These are phyloP conservation scores for Microcebus ravelobensis DNA, from an alignment of 2,113 vertebrate genomes.

Conservation along the genomic window DNA sequence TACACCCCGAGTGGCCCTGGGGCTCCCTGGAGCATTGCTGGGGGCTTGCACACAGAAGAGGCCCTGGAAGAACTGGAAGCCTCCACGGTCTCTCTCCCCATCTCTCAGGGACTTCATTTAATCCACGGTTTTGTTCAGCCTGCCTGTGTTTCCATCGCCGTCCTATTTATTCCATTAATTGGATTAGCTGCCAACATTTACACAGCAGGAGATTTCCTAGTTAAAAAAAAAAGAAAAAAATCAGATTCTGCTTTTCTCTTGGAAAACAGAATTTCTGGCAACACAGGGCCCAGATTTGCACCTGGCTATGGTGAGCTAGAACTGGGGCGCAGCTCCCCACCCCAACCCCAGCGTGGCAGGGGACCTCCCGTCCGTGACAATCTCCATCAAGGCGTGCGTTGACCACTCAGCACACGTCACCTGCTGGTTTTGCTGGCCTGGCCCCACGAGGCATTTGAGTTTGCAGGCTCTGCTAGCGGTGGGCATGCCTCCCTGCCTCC, in stretches of 20 bases:
- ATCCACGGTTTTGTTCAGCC: neutral
- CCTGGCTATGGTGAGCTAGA: neutral
- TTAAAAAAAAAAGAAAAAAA: neutral
- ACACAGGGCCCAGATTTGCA: neutral
- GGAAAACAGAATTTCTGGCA: neutral
- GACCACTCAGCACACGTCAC: neutral
- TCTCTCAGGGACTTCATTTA: neutral
- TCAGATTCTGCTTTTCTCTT: neutral
- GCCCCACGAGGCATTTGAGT: fast-evolving
- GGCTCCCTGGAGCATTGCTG: fast-evolving
- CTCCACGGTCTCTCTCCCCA: neutral
- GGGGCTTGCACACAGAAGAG: too few relatives aligned
- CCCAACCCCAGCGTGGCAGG: neutral
- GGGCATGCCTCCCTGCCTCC: neutral
- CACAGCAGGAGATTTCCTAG: neutral
- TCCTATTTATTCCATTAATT: neutral
- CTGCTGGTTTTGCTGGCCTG: neutral
- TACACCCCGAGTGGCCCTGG: neutral
- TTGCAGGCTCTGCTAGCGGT: neutral
- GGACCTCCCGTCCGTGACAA: neutral
- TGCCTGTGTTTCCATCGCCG: neutral
- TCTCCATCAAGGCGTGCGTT: neutral
- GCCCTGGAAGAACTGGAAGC: neutral
- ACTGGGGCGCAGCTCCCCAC: neutral
- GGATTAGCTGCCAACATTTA: neutral